A percentile compares a stretch with the other conserved stretches of the same genome.
Conservation (phyloP, 1,140 invertebrate species). For the Drosophila erecta region DNA sequence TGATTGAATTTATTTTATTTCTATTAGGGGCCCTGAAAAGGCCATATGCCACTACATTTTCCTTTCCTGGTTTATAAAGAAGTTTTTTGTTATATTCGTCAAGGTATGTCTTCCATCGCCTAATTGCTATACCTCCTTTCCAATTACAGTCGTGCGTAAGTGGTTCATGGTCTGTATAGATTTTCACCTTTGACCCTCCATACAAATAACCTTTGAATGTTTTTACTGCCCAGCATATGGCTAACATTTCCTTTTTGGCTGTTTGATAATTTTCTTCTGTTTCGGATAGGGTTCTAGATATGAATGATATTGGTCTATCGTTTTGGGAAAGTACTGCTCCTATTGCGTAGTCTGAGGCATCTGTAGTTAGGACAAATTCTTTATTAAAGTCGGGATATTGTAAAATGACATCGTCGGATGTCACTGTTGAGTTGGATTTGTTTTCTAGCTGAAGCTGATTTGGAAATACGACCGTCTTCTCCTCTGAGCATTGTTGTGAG, state of each 20-base stretch:
- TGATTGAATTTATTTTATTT: conserved; percentile 15
- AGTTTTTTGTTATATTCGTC: conserved; percentile 3
- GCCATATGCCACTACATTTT: too few relatives aligned
- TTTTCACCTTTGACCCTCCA: not conserved
- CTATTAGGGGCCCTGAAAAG: too few relatives aligned
- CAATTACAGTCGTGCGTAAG: not conserved
- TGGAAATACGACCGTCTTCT: conserved; percentile 1
- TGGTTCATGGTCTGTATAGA: not conserved
- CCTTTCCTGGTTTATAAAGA: not conserved
- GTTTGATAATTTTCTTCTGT: too few relatives aligned
- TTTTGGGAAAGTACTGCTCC: too few relatives aligned
- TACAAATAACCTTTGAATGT: not conserved
- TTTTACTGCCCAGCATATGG: not conserved
- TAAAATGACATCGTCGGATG: not conserved
- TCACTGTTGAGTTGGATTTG: too few relatives aligned
- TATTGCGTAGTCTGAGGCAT: too few relatives aligned
- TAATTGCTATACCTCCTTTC: too few relatives aligned
- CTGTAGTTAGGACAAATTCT: too few relatives aligned
- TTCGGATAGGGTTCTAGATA: too few relatives aligned
- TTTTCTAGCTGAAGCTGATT: not conserved
- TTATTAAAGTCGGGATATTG: too few relatives aligned
- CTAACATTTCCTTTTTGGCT: not conserved
- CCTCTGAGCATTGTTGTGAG: conserved; percentile 1
- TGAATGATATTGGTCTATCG: too few relatives aligned
- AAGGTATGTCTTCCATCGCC: not conserved